phyloP scores from a whole-genome alignment of 2,888 invertebrate genomes.

The Deroplatys truncata region DNA sequence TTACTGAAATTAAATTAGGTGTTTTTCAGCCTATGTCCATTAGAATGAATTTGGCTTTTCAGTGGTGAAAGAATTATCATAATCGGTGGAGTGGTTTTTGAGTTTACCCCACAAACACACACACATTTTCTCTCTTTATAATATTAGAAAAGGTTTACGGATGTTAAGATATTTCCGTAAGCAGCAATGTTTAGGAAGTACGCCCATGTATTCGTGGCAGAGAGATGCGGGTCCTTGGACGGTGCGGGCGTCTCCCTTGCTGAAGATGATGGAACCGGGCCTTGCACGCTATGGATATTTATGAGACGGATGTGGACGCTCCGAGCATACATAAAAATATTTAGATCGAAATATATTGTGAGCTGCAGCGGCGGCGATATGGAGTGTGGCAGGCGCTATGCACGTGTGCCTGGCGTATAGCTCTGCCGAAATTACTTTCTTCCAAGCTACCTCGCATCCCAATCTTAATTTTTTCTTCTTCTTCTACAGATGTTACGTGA shows the following conservation, averaged over 20 bases:
- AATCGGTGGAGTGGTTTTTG: too few species aligned
- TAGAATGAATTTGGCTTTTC: too few species aligned
- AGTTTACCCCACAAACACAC: too few species aligned
- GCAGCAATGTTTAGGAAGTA: too few species aligned
- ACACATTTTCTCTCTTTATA: too few species aligned
- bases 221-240: not conserved
- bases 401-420: not conserved
- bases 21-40: too few species aligned
- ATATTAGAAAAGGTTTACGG: too few species aligned
- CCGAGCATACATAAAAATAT: conserved; percentile 12
- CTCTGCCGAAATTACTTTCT: not conserved
- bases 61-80: too few species aligned
- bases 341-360: conserved; percentile 3
- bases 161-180: too few species aligned
- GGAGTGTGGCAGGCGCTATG: not conserved
- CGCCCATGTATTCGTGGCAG: not conserved
- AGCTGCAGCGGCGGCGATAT: not conserved
- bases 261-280: not conserved
- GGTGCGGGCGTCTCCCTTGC: not conserved
- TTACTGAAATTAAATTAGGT: too few species aligned
- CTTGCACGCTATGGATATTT: not conserved
- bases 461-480: not conserved
- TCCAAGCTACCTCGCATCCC: not conserved
- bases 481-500: not conserved
- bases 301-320: not conserved